Evolutionary conservation across 1,140 invertebrate genomes (phyloP), one percentile per base, ranked within the genome.

Genomic region (Papilio xuthus): DNA sequence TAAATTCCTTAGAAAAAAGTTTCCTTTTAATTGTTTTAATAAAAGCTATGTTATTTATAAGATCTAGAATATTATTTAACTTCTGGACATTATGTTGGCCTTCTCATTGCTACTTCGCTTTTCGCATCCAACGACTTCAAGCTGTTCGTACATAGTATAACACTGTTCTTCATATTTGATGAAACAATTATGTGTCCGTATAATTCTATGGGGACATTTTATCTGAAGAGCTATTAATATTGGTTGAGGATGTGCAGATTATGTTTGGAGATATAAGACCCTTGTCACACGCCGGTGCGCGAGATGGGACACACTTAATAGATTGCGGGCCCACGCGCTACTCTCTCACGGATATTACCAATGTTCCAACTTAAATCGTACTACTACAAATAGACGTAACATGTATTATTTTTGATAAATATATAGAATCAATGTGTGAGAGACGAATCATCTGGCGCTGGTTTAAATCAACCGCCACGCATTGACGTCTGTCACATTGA

Each of bases 241-340:
- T 67, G 26, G 23, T 67, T 67, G 26, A 67, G 26, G 23, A 67
- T 67, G 60, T 67, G 4, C 26, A 18, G 60, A 67, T 67, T 28
- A 67, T 67, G 13, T 67, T 15, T 15, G 13, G 13, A 67, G 60
- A 67, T 67, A 28, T 15, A 67, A 28, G 23, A 67, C 60, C 60
- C 60, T 67, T 15, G 60, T 67, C 60, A 67, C 60, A 67, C 60
- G 60, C 60, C 60, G 60, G 26, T 15, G 60, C 18, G 12, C 20
- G 23, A 60, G 56, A 60, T 32, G 26, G 60, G 26, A 28, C 60
- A 32, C 23, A 67, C 13, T 67, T 67, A 67, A 67, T 67, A 67
- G 23, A 67, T 67, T 67, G 60, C 26, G 13, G 60, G 12, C 26
- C 26, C 60, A 15, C 26, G 23, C 60, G 60, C 26, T 28, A 67